phyloP scores from a whole-genome alignment of 2,888 invertebrate genomes.

The Troides oblongomaculatus region DNA sequence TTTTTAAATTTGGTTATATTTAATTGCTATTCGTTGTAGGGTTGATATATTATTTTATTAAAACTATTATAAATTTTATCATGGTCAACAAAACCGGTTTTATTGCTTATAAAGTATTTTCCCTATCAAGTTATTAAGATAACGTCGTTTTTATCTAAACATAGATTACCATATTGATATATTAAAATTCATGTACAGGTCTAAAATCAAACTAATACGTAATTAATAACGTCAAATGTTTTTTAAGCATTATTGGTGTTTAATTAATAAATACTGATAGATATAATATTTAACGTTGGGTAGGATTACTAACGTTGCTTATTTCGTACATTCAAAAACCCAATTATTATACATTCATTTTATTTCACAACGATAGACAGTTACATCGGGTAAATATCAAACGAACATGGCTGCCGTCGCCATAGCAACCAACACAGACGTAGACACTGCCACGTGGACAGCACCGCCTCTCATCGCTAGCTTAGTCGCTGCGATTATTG shows the following conservation, averaged over 20 bases:
- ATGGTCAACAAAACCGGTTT: neutral
- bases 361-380: neutral
- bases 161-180: neutral
- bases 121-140: neutral
- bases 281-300: too few relatives aligned
- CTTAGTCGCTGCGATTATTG: constrained; percentile 50
- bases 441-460: constrained; percentile 42
- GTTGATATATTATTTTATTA: neutral
- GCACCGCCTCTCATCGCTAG: constrained; percentile 40
- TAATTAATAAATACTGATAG: too few relatives aligned
- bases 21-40: too few relatives aligned
- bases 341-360: neutral
- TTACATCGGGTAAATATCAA: constrained; percentile 20
- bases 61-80: neutral
- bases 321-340: too few relatives aligned
- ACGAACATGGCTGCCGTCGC: constrained; percentile 39
- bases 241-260: neutral
- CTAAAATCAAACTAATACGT: neutral
- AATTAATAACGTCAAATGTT: neutral
- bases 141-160: neutral
- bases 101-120: neutral
- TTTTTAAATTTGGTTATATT: too few relatives aligned
- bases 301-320: too few relatives aligned
- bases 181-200: neutral
- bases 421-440: constrained; percentile 33